Evolutionary conservation across 2,113 vertebrate genomes (phyloP).

Genomic region (Micronycteris hirsuta): DNA sequence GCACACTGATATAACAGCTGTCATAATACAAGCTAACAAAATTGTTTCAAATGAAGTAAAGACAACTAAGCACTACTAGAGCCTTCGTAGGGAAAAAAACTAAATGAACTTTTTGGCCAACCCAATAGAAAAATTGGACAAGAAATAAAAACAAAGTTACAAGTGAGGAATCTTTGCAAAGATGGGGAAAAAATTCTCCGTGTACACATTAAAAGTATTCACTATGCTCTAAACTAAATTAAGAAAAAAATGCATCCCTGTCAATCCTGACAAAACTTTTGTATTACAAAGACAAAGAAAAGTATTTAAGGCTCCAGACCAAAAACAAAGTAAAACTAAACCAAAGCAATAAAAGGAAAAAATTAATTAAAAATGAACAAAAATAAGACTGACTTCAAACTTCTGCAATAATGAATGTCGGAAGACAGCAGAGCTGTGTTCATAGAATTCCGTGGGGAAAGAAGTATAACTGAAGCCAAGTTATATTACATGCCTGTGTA

Average conservation of each 20-base stretch:
- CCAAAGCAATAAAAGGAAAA: not conserved
- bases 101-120: too few species aligned
- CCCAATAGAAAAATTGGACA: not conserved
- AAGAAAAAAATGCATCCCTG: not conserved
- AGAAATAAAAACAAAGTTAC: not conserved
- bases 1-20: too few species aligned
- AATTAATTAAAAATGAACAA: not conserved
- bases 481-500: not conserved
- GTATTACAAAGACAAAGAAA: not conserved
- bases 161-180: not conserved
- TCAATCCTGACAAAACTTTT: not conserved
- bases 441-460: not conserved
- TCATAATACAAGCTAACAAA: too few species aligned
- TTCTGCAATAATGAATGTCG: not conserved
- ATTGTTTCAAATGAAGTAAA: too few species aligned
- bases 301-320: not conserved
- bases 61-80: too few species aligned
- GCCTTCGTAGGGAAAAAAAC: too few species aligned
- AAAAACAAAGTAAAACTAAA: constrained; percentile 22
- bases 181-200: not conserved
- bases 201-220: not conserved
- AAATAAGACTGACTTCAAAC: not conserved
- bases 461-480: not conserved
- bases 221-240: not conserved
- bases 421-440: not conserved